These are phyloP conservation scores for Dryomyza anilis DNA, from an alignment of 2,888 invertebrate genomes.

Conservation along the genomic window DNA sequence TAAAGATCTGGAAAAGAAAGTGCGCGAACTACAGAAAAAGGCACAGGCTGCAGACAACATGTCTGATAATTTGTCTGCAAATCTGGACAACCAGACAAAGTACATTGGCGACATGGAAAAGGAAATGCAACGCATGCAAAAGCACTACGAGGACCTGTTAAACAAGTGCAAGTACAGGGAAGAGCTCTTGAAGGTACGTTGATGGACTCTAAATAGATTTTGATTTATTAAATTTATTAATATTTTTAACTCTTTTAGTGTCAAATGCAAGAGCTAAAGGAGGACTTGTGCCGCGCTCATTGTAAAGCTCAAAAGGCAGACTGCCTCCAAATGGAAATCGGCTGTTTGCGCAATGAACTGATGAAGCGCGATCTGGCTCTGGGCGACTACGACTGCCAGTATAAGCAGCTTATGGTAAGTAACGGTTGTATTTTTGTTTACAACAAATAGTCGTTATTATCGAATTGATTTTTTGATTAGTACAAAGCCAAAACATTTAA, in stretches of 20 bases:
- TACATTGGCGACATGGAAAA: slow-evolving; percentile 44
- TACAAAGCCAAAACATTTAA: slow-evolving; percentile 38
- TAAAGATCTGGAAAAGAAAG: slow-evolving; percentile 36
- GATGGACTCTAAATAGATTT: neutral
- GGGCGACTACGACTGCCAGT: slow-evolving; percentile 48
- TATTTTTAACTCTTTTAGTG: slow-evolving; percentile 27
- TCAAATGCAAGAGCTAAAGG: slow-evolving; percentile 39
- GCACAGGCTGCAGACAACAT: slow-evolving; percentile 34
- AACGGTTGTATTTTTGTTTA: no score
- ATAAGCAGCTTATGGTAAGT: slow-evolving; percentile 47
- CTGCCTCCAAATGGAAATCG: slow-evolving; percentile 43
- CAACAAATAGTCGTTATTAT: neutral
- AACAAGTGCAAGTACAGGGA: slow-evolving; percentile 41
- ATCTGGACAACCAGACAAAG: slow-evolving; percentile 35
- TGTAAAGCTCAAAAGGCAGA: slow-evolving; percentile 40
- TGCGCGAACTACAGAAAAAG: slow-evolving; percentile 36
- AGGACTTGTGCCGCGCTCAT: slow-evolving; percentile 40
- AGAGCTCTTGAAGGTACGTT: slow-evolving; percentile 38
- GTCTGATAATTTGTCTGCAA: slow-evolving; percentile 34
- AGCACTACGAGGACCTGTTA: slow-evolving; percentile 44
- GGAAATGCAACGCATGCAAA: slow-evolving; percentile 48
- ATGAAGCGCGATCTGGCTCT: slow-evolving; percentile 45
- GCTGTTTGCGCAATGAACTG: slow-evolving; percentile 45
- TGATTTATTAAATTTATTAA: neutral
- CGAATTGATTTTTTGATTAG: slow-evolving; percentile 31